Evolutionary conservation across 2,113 vertebrate species (phyloP).

Genomic region (Caranx ignobilis): DNA sequence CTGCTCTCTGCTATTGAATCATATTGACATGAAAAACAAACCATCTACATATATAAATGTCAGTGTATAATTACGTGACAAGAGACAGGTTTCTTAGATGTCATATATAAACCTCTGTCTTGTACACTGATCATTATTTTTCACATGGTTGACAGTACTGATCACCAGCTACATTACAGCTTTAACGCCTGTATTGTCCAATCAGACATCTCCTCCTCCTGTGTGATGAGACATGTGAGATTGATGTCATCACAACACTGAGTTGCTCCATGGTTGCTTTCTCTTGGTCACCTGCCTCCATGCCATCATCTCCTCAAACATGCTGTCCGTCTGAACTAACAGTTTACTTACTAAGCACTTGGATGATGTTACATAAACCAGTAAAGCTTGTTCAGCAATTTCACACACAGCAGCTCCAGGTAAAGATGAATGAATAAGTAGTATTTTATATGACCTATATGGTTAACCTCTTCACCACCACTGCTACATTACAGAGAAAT

Average conservation of each 20-base stretch:
- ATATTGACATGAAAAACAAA: neutral
- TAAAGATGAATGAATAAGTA: neutral
- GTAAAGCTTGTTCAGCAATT: neutral
- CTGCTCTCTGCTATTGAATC: neutral
- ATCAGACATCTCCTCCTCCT: slow-evolving; percentile 9
- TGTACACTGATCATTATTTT: neutral
- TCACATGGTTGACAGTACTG: neutral
- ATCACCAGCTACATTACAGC: neutral
- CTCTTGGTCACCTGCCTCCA: slow-evolving; percentile 14
- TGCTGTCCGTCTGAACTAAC: slow-evolving; percentile 18
- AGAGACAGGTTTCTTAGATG: no score
- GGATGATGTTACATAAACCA: slow-evolving; percentile 5
- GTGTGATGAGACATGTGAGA: slow-evolving; percentile 6
- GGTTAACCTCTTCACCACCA: neutral
- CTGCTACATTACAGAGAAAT: neutral
- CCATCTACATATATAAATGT: neutral
- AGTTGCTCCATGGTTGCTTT: neutral
- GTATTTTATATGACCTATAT: neutral
- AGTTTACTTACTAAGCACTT: neutral
- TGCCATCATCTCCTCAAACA: slow-evolving; percentile 17
- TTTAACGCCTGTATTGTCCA: neutral
- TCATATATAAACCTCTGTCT: neutral
- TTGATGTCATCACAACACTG: slow-evolving; percentile 40
- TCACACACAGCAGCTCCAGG: neutral
- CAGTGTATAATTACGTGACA: no score